A percentile compares a stretch with the other conserved stretches of the same genome.
Conservation (phyloP, 2,888 invertebrate genomes). For the Chrysolina americana region DNA sequence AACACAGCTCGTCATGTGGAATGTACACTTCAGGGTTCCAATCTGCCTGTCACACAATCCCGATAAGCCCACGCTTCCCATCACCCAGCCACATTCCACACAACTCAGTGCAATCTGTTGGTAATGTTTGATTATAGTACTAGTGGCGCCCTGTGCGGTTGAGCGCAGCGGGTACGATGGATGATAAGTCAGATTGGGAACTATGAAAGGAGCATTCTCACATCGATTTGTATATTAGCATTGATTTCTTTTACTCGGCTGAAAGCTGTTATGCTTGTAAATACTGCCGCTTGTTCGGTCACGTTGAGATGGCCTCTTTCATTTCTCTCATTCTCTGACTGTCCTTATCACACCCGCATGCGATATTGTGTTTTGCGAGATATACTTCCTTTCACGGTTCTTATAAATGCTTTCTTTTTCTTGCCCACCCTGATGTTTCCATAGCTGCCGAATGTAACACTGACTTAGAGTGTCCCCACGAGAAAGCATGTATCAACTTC, state of each 20-base stretch:
- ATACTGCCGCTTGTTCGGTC: slow-evolving; percentile 74
- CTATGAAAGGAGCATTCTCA: slow-evolving; percentile 85
- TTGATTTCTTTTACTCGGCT: slow-evolving; percentile 59
- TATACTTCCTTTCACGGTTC: slow-evolving; percentile 89
- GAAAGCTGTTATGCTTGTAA: slow-evolving; percentile 72
- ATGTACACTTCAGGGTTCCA: slow-evolving; percentile 77
- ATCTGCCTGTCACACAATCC: slow-evolving; percentile 71
- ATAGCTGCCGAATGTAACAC: slow-evolving; percentile 83
- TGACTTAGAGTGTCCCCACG: slow-evolving; percentile 92
- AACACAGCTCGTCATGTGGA: slow-evolving; percentile 70
- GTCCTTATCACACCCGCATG: slow-evolving; percentile 74
- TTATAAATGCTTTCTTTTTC: slow-evolving; percentile 81
- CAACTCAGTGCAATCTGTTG: slow-evolving; percentile 51
- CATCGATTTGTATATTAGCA: slow-evolving; percentile 69
- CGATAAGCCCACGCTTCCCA: slow-evolving; percentile 53
- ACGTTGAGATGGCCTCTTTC: slow-evolving; percentile 69
- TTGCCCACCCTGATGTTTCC: slow-evolving; percentile 65
- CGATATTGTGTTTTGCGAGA: slow-evolving; percentile 72
- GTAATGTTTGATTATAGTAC: slow-evolving; percentile 37
- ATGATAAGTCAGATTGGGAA: slow-evolving; percentile 80
- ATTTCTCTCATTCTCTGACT: slow-evolving; percentile 70
- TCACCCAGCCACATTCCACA: slow-evolving; percentile 66
- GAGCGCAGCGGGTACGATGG: slow-evolving; percentile 64
- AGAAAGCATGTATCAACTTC: slow-evolving; percentile 92
- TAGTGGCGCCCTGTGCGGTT: slow-evolving; percentile 53